Conservation (phyloP, 1,140 invertebrate species). For the Branchinecta lindahli region DNA sequence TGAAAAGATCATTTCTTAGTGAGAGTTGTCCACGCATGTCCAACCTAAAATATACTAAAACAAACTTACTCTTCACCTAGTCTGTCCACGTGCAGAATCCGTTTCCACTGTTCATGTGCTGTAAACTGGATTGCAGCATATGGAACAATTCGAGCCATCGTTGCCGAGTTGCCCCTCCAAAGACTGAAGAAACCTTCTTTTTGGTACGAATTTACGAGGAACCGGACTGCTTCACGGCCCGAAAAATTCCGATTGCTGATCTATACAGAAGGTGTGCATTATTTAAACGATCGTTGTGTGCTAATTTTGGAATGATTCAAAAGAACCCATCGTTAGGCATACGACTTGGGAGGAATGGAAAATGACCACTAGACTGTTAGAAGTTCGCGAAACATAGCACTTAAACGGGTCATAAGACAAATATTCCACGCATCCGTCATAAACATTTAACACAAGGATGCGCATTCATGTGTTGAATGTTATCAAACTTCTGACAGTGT, state of each 20-base stretch:
- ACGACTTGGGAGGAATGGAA: too few species aligned
- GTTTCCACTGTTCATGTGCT: constrained; percentile 90
- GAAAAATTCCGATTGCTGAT: constrained; percentile 55
- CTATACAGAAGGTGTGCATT: constrained; percentile 22
- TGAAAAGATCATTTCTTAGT: too few species aligned
- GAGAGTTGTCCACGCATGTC: too few species aligned
- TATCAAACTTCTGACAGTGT: too few species aligned
- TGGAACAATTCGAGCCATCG: constrained; percentile 88
- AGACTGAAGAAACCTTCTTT: constrained; percentile 62
- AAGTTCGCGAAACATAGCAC: too few species aligned
- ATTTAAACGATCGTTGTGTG: not conserved
- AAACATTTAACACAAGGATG: too few species aligned
- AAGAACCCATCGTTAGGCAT: too few species aligned
- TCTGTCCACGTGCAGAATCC: constrained; percentile 53
- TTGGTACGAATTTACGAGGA: constrained; percentile 50
- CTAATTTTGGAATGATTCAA: too few species aligned
- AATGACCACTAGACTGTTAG: too few species aligned
- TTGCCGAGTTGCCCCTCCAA: constrained; percentile 95
- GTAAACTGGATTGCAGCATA: constrained; percentile 96
- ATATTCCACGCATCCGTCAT: too few species aligned
- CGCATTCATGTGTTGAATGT: too few species aligned
- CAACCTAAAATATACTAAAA: not conserved
- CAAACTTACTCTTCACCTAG: constrained; percentile 34
- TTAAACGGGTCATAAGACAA: too few species aligned
- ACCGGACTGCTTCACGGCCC: constrained; percentile 54